Evolutionary conservation across 2,797 vertebrate species (phyloP).

Genomic region (Gymnopithys bicolor): DNA sequence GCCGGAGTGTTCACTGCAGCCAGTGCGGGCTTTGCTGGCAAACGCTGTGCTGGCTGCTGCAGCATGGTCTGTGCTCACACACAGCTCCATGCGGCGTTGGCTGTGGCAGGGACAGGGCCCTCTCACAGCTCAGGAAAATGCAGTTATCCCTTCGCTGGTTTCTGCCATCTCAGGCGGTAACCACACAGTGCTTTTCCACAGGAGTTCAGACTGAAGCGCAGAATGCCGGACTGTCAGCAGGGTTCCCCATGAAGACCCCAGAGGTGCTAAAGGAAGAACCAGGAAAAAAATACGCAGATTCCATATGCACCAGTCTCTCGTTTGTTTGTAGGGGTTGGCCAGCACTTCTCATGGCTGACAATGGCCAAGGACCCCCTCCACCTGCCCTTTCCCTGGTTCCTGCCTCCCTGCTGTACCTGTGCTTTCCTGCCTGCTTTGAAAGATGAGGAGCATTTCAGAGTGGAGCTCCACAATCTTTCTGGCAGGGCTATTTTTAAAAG

Average conservation of each 20-base stretch:
- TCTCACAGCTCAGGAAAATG: background rate
- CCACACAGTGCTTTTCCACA: background rate
- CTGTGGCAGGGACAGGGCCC: background rate
- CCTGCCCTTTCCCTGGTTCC: background rate
- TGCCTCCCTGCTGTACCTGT: background rate
- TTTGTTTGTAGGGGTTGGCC: background rate
- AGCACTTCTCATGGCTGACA: background rate
- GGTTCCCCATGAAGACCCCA: background rate
- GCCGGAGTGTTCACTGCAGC: background rate
- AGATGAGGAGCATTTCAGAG: background rate
- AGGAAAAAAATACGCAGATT: background rate
- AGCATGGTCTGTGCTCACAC: background rate
- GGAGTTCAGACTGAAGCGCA: accelerated
- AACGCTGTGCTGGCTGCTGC: background rate
- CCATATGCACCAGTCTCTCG: background rate
- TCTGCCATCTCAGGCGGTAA: background rate
- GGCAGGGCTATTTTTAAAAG: slow-evolving; percentile 11
- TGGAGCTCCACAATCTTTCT: background rate
- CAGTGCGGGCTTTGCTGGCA: background rate
- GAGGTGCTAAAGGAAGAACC: background rate
- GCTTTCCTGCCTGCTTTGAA: background rate
- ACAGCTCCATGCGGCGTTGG: accelerated
- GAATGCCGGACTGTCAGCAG: background rate
- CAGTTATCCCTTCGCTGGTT: accelerated
- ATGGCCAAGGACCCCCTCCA: background rate